Evolutionary conservation across 2,888 invertebrate genomes (phyloP), one percentile per base, ranked within the genome.

Genomic region (Lymantria monacha): DNA sequence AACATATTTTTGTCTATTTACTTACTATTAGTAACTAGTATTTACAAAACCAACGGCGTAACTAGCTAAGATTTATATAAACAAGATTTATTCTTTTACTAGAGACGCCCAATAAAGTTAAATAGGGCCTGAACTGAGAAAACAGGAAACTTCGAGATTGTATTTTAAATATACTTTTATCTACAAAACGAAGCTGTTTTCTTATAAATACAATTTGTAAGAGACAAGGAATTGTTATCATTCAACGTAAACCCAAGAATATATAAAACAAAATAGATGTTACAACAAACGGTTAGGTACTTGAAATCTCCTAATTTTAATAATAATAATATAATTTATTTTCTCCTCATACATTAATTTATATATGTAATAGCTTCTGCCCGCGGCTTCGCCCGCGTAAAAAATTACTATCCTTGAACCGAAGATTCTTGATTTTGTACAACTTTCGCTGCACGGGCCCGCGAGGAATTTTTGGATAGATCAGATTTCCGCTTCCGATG

Each of bases 61-160:
- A 36, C 42, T 15, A 36, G 14, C 47, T 13, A 38, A 13, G 37
- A 46, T 46, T 43, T 50, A 44, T 43, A 46, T 46, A 46, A 43
- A 40, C 43, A 46, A 46, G 40, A 38, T 46, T 50, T 50, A 46
- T 46, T 31, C 43, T 46, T 43, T 22, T 51, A 44, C 42, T 46
- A 44, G 37, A 42, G 38, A 13, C 43, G 40, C 31, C 30, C 31
- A 40, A 46, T 50, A 46, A 46, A 50, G 50, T 50, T 51, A 47
- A 47, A 51, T 40, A 51, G 43, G 37, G 43, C 40, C 47, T 47
- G 46, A 47, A 51, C 43, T 40, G 40, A 31, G 13, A 14, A 47
- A 46, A 47, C 47, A 44, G 41, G 36, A 47, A 47, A 44, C 38
- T 41, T 14, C 14, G 15, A 14, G 1, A 14, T 7, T 15, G 42